A percentile compares a stretch with the other conserved stretches of the same genome.
phyloP scores from a whole-genome alignment of 2,113 vertebrate species.

The Periophthalmodon schlosseri region DNA sequence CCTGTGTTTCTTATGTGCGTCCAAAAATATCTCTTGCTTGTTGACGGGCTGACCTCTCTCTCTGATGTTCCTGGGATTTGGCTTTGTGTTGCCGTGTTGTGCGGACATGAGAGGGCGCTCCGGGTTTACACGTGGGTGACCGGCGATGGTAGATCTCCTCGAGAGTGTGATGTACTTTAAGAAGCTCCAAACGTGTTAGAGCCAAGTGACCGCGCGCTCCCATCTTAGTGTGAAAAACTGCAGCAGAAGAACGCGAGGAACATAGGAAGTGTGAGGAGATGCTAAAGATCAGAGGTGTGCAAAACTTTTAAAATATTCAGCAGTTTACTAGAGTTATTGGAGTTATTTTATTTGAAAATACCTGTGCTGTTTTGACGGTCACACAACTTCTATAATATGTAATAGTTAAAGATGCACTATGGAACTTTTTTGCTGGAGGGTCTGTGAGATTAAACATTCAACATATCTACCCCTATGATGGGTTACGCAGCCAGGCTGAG shows the following conservation, averaged over 20 bases:
- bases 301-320: not conserved
- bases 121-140: slow-evolving; percentile 50
- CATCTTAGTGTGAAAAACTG: slow-evolving; percentile 56
- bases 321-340: not conserved
- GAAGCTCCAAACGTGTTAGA: slow-evolving; percentile 64
- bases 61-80: slow-evolving; percentile 1
- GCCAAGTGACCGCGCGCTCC: slow-evolving; percentile 59
- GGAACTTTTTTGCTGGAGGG: too few species aligned
- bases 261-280: slow-evolving; percentile 21
- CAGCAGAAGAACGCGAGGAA: slow-evolving; percentile 4
- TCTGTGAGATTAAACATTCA: too few species aligned
- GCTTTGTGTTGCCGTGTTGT: slow-evolving; percentile 3
- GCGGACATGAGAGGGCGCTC: slow-evolving; percentile 19
- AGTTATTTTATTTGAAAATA: not conserved
- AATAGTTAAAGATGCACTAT: too few species aligned
- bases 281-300: slow-evolving; percentile 36
- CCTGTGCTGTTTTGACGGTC: not conserved
- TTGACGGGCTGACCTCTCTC: not conserved
- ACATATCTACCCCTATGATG: too few species aligned
- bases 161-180: slow-evolving; percentile 73
- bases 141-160: slow-evolving; percentile 45
- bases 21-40: not conserved
- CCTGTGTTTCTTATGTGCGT: not conserved
- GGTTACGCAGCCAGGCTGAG: too few species aligned
- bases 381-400: not conserved